Evolutionary conservation across 2,113 vertebrate species (phyloP), one percentile per base, ranked within the genome.

Genomic region (Melanostigma gelatinosum): DNA sequence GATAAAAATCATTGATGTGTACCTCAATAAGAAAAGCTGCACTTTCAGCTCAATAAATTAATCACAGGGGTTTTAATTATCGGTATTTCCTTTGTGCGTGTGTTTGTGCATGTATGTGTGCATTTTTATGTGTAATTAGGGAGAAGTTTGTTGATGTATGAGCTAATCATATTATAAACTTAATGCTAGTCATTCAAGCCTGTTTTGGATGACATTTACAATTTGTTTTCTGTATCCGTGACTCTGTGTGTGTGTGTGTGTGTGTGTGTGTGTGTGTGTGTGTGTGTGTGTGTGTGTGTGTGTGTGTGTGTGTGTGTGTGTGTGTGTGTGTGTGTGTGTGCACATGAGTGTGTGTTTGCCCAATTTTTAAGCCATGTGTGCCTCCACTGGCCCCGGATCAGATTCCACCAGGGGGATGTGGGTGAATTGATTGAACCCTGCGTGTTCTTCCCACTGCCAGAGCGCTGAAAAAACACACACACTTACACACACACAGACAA

Each of bases 41-140:
- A 96, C 96, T 96, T 97, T 97, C 96, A 97, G 97, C 97, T 98
- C 97, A 97, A 98, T 99, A 98, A 98, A 97, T 97, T 98, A 99
- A 99, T 99, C 97, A 98, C 96, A 95, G 94, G 90, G 94, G 95
- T 98, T 98, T 98, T 99, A 98, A 98, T 99, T 99, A 99, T 98
- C 97, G 95, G 95, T 95, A 95, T 95, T 94, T 93, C 36, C 22
- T 72, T n/a, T 75, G 72, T 82, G 72, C 72, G 46, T 61, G n/a
- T 74, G 75, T 50, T 22, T 55, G 27, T 22, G 24, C 67, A 63
- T 15, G 18, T 54, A 27, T 46, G 52, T 72, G 76, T 79, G 66
- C 38, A 50, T 68, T 46, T 46, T 76, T 52, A 61, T 48, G 2
- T 86, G 73, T 85, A 79, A 90, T 84, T 77, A 67, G 34, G n/a